These are phyloP conservation scores for Planococcus citri DNA, from an alignment of 1,140 invertebrate species.

Conservation along the genomic window DNA sequence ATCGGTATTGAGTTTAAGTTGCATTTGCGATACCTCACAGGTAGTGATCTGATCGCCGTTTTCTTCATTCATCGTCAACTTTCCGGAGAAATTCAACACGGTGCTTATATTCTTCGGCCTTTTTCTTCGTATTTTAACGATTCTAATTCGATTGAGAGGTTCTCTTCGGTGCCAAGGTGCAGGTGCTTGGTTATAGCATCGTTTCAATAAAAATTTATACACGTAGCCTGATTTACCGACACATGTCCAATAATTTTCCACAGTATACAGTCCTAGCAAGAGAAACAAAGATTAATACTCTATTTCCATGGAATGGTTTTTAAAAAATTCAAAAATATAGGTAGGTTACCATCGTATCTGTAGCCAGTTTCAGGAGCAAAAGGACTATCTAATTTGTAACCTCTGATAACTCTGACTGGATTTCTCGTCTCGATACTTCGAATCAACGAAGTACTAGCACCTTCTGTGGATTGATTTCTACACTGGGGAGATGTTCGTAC, in stretches of 20 bases:
- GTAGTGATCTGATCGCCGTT: background rate
- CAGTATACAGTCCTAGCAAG: slow-evolving; percentile 3
- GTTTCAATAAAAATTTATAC: slow-evolving; percentile 17
- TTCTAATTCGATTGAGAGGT: background rate
- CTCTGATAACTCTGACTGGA: slow-evolving; percentile 66
- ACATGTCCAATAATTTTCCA: slow-evolving; percentile 13
- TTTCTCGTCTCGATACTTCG: slow-evolving; percentile 41
- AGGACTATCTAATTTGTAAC: slow-evolving; percentile 49
- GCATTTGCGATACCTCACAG: background rate
- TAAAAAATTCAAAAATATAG: background rate
- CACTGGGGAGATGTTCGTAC: background rate
- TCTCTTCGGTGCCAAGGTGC: background rate
- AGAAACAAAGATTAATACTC: background rate
- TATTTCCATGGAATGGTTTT: background rate
- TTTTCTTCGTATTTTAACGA: background rate
- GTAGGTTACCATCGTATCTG: slow-evolving; percentile 49
- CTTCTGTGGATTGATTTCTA: background rate
- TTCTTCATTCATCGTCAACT: background rate
- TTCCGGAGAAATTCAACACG: background rate
- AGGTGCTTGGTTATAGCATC: background rate
- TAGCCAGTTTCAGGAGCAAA: slow-evolving; percentile 65
- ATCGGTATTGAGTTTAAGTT: background rate
- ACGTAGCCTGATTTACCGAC: background rate
- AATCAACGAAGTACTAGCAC: slow-evolving; percentile 6
- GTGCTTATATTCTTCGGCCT: background rate